Percentiles rank a stretch among this genome's conserved stretches.
Evolutionary conservation across 2,888 invertebrate species (phyloP).

Genomic region (Pammene aurita): DNA sequence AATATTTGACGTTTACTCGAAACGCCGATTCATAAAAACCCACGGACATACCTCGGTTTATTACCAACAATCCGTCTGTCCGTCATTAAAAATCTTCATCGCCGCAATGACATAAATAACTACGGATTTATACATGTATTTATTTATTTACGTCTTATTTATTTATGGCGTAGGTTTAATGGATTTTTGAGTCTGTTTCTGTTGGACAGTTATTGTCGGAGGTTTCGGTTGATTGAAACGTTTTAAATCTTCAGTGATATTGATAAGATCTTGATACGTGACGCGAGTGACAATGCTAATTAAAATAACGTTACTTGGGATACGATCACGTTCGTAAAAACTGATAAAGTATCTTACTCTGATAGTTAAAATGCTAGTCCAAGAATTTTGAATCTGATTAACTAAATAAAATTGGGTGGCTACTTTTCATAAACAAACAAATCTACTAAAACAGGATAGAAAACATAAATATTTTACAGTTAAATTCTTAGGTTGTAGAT

Average conservation of each 20-base stretch:
- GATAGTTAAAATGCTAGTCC: constrained; percentile 2
- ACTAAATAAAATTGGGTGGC: not conserved
- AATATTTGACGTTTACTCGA: constrained; percentile 39
- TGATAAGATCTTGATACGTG: constrained; percentile 37
- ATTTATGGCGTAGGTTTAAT: constrained; percentile 39
- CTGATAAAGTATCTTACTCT: not conserved
- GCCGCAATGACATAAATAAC: constrained; percentile 43
- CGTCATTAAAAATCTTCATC: constrained; percentile 42
- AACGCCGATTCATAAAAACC: constrained; percentile 38
- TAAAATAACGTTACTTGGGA: constrained; percentile 32
- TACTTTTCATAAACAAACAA: not conserved
- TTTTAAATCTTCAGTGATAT: constrained; percentile 30
- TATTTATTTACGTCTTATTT: constrained; percentile 42
- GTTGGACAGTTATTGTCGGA: constrained; percentile 32
- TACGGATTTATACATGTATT: constrained; percentile 41
- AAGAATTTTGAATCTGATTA: not conserved
- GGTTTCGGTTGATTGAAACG: constrained; percentile 37
- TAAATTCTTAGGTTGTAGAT: no score
- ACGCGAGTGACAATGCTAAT: constrained; percentile 38
- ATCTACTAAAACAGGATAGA: not conserved
- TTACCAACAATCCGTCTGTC: constrained; percentile 40
- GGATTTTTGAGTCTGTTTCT: constrained; percentile 40
- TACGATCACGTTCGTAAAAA: constrained; percentile 15
- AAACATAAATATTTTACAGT: not conserved
- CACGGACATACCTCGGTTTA: constrained; percentile 36